These are phyloP conservation scores for Anastrepha ludens DNA, from an alignment of 1,140 invertebrate species.

Conservation along the genomic window DNA sequence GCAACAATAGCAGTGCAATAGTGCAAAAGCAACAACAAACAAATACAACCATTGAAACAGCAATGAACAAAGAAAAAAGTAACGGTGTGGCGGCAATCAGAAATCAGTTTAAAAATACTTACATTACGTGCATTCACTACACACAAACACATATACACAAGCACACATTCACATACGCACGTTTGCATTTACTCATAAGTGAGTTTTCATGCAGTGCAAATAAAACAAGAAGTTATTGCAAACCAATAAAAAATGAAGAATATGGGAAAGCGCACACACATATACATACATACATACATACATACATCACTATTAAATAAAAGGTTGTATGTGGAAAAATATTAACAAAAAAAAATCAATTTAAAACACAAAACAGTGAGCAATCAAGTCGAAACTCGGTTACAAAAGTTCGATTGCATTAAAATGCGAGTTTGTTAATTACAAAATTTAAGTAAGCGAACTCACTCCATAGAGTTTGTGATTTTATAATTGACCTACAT, in stretches of 20 bases:
- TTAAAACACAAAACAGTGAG: background rate
- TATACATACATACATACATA: background rate
- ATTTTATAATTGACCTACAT: no score
- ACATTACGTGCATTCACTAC: constrained; percentile 5
- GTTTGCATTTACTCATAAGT: background rate
- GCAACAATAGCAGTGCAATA: constrained; percentile 17
- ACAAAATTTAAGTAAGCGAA: background rate
- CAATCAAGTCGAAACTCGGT: background rate
- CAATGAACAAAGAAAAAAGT: constrained; percentile 8
- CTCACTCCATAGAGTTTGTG: background rate
- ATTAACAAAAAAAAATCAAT: background rate
- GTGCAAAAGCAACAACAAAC: background rate
- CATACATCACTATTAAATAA: background rate
- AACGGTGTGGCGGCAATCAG: constrained; percentile 36
- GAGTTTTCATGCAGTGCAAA: background rate
- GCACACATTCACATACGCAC: background rate
- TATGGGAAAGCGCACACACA: background rate
- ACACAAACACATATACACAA: background rate
- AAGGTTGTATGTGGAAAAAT: background rate
- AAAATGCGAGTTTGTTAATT: constrained; percentile 26
- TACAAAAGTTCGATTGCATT: background rate
- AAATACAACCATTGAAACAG: background rate
- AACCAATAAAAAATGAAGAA: constrained; percentile 32
- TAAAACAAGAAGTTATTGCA: background rate
- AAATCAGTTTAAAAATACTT: constrained; percentile 33